Evolutionary conservation across 2,113 vertebrate genomes (phyloP).

Genomic region (Morphnarchus princeps): DNA sequence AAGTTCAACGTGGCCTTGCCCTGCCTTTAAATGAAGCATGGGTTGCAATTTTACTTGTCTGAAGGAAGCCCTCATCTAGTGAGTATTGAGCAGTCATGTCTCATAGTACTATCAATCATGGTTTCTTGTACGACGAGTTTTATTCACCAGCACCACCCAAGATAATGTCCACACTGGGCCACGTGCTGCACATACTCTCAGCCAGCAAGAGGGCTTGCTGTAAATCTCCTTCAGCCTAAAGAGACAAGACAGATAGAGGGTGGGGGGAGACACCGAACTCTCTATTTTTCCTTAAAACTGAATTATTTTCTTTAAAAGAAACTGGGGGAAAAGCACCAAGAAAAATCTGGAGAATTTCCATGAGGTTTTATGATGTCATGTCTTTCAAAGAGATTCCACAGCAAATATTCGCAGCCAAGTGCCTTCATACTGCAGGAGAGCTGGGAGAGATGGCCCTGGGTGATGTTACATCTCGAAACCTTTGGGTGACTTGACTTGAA

Average conservation of each 20-base stretch:
- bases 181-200: fast-evolving
- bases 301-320: background rate
- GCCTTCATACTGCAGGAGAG: background rate
- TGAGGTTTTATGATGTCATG: background rate
- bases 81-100: background rate
- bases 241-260: background rate
- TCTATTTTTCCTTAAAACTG: background rate
- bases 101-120: fast-evolving
- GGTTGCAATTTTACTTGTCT: background rate
- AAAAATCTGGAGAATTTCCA: background rate
- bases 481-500: background rate
- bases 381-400: background rate
- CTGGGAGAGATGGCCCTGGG: background rate
- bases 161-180: background rate
- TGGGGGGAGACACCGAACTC: background rate
- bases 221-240: background rate
- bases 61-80: background rate
- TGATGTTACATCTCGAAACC: background rate
- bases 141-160: background rate
- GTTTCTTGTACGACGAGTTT: fast-evolving
- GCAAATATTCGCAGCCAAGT: background rate
- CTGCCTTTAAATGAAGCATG: background rate
- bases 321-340: background rate
- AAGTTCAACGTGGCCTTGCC: background rate
- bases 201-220: background rate